A percentile compares a stretch with the other conserved stretches of the same genome.
These are phyloP conservation scores for Stichopus chloronotus DNA, from an alignment of 35 echinoderm and acorn worm genomes.

Conservation along the genomic window DNA sequence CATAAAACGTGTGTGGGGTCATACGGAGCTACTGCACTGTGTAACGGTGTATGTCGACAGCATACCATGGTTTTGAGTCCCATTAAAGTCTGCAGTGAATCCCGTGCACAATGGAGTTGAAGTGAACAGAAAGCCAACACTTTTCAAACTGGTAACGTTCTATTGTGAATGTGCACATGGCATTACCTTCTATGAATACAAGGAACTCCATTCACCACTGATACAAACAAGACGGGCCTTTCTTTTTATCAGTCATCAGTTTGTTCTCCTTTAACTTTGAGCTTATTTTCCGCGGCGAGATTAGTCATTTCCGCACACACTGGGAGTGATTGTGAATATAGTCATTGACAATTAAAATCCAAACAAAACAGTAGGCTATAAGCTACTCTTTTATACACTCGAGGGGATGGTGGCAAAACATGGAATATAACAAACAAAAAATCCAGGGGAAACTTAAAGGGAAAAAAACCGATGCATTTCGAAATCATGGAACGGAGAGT, in stretches of 20 bases:
- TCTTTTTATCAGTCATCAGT: background rate
- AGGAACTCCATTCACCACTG: background rate
- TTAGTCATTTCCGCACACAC: background rate
- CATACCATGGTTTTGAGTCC: background rate
- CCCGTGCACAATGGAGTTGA: background rate
- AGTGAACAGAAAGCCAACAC: background rate
- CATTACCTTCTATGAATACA: background rate
- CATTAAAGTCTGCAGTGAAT: background rate
- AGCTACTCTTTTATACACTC: background rate
- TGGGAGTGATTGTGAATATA: background rate
- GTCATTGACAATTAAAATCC: background rate
- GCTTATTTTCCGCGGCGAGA: background rate
- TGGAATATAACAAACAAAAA: too few relatives aligned
- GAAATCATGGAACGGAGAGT: too few relatives aligned
- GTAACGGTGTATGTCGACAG: background rate
- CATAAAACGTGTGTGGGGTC: too few relatives aligned
- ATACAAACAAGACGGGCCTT: background rate
- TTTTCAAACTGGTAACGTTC: background rate
- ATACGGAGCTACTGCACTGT: too few relatives aligned
- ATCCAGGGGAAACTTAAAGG: too few relatives aligned
- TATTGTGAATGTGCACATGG: background rate
- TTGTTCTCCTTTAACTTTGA: too few relatives aligned
- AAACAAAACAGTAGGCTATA: too few relatives aligned
- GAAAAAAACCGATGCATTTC: too few relatives aligned
- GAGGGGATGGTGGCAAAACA: background rate